Evolutionary conservation across 2,888 invertebrate genomes (phyloP), one percentile per base, ranked within the genome.

Genomic region (Zygogramma bicolorata): DNA sequence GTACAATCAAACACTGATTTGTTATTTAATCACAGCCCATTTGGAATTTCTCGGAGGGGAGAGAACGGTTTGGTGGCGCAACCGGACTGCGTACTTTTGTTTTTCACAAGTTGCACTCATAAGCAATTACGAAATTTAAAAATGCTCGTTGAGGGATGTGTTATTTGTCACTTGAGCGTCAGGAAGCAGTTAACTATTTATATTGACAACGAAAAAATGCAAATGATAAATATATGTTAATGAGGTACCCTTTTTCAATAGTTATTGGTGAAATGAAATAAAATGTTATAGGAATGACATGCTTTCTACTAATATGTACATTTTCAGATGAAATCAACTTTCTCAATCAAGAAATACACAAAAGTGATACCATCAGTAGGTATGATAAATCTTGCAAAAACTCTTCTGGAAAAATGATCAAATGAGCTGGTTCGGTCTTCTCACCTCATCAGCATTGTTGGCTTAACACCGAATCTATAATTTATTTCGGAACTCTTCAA

Each of bases 1-100:
- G 91, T 91, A 91, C 91, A 91, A 89, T 90, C 89, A 90, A 90
- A 90, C 89, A 90, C 89, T 90, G 90, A 90, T 90, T 87, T 87
- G 88, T 88, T 87, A 86, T 86, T 91, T 90, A 91, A 92, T 93
- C 93, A 93, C 93, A 93, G 93, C 93, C 93, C 92, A 91, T 91
- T 92, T 92, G 92, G 92, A 93, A 92, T 92, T 92, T 92, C 88
- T 88, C 88, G 87, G 70, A 49, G 71, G 69, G 75, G 87, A 86
- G 84, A 83, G 83, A 82, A 82, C 82, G 85, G 82, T 77, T 71
- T 75, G 80, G 78, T 78, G 81, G 83, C 81, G 83, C 80, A 77
- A 79, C 76, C 78, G 77, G 65, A 74, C 77, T 76, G 81, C 80
- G 76, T 61, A 63, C 46, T 68, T 69, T 72, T 53, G 25, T 42